These are phyloP conservation scores for Psittacus erithacus DNA, from an alignment of 2,113 vertebrate species.

Conservation along the genomic window DNA sequence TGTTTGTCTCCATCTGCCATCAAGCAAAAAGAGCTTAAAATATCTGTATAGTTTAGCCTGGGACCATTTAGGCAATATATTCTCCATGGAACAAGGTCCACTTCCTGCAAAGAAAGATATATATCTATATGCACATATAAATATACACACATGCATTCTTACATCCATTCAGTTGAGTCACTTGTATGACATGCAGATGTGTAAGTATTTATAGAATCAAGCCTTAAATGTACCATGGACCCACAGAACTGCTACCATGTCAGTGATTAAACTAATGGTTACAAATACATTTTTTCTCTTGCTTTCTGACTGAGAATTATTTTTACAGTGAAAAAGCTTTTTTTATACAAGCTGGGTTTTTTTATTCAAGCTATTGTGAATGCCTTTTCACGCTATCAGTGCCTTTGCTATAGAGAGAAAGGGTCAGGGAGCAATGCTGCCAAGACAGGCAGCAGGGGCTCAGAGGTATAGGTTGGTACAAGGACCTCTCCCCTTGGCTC, in stretches of 20 bases:
- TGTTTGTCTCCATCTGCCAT: conserved; percentile 42
- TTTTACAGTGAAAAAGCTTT: background rate
- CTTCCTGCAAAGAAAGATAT: background rate
- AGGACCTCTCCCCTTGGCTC: background rate
- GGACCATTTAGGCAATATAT: background rate
- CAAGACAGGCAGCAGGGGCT: rapidly evolving
- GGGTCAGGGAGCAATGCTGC: rapidly evolving
- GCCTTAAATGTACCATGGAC: background rate
- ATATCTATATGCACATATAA: rapidly evolving
- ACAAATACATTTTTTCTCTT: background rate
- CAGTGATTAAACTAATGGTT: background rate
- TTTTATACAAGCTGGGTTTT: background rate
- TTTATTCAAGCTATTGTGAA: background rate
- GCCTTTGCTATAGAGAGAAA: background rate
- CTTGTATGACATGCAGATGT: background rate
- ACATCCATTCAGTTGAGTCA: background rate
- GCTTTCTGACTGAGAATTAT: background rate
- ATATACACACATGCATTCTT: background rate
- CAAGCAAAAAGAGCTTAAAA: conserved; percentile 10
- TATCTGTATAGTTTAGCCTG: background rate
- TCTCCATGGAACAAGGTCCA: background rate
- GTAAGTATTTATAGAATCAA: background rate
- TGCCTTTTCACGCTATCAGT: background rate
- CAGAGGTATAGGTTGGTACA: background rate
- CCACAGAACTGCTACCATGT: background rate